Percentiles rank a stretch among this genome's conserved stretches.
These are phyloP conservation scores for Microctonus hyperodae DNA, from an alignment of 2,888 invertebrate species.

Conservation along the genomic window DNA sequence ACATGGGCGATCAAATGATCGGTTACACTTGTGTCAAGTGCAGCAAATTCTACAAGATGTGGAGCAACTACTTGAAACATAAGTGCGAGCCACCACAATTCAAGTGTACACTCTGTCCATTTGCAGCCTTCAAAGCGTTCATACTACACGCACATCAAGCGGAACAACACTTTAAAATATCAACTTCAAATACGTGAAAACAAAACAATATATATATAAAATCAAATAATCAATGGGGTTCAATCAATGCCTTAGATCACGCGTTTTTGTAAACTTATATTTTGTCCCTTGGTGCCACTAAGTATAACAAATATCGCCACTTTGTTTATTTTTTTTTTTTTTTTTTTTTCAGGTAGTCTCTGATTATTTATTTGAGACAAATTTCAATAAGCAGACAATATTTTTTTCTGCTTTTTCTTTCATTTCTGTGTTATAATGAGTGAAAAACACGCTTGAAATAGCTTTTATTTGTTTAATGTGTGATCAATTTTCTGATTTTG, in stretches of 20 bases:
- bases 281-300: conserved; percentile 15
- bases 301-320: background rate
- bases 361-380: conserved; percentile 1
- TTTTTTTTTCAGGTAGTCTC: background rate
- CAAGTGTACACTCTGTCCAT: conserved; percentile 61
- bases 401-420: conserved; percentile 1
- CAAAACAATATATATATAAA: background rate
- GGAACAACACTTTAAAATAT: conserved; percentile 61
- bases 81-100: conserved; percentile 62
- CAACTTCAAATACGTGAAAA: conserved; percentile 55
- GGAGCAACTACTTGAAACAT: conserved; percentile 63
- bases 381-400: conserved; percentile 1
- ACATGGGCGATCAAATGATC: conserved; percentile 61
- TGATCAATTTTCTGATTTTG: background rate
- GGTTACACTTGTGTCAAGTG: conserved; percentile 63
- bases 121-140: conserved; percentile 62
- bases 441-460: conserved; percentile 9
- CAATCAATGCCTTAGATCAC: conserved; percentile 27
- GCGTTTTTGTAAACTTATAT: conserved; percentile 5
- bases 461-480: background rate
- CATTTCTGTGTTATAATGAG: background rate
- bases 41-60: conserved; percentile 64
- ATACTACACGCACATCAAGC: conserved; percentile 63
- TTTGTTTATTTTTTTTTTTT: conserved; percentile 23
- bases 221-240: background rate